phyloP scores from a whole-genome alignment of 1,140 invertebrate genomes.

The Drosophila varians region DNA sequence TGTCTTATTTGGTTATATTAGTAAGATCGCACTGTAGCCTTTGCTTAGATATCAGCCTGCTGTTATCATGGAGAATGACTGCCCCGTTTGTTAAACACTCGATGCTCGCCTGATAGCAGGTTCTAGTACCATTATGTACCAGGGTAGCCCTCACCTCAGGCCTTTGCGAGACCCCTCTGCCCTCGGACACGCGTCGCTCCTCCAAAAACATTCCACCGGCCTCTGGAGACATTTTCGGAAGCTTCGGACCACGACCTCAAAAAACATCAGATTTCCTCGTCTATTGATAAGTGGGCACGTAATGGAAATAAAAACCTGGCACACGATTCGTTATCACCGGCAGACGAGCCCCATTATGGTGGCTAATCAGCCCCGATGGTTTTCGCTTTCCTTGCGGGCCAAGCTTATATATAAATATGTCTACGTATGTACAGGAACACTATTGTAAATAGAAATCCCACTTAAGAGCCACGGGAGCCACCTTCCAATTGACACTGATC shows the following conservation, averaged over 20 bases:
- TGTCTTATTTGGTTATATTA: not conserved
- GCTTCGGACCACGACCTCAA: conserved; percentile 36
- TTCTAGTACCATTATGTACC: not conserved
- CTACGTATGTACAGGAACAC: not conserved
- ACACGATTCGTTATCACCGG: conserved; percentile 43
- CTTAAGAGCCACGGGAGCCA: conserved; percentile 33
- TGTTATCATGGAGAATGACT: conserved; percentile 22
- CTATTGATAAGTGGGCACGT: conserved; percentile 51
- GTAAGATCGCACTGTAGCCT: not conserved
- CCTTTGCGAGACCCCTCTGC: not conserved
- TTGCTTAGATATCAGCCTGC: conserved; percentile 1
- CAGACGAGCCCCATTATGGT: conserved; percentile 48
- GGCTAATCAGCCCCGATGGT: conserved; percentile 41
- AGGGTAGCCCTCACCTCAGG: conserved; percentile 15
- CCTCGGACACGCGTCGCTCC: conserved; percentile 30
- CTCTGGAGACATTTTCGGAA: conserved; percentile 14
- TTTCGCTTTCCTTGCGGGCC: conserved; percentile 56
- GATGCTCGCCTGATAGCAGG: conserved; percentile 8
- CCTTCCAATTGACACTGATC: conserved; percentile 48
- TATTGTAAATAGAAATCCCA: conserved; percentile 6
- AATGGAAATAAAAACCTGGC: conserved; percentile 31
- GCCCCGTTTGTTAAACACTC: conserved; percentile 12
- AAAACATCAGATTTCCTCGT: conserved; percentile 43
- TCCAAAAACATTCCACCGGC: conserved; percentile 48
- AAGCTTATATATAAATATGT: conserved; percentile 9